These are phyloP conservation scores for Ctenoplectra terminalis DNA, from an alignment of 1,140 invertebrate genomes.

Conservation along the genomic window DNA sequence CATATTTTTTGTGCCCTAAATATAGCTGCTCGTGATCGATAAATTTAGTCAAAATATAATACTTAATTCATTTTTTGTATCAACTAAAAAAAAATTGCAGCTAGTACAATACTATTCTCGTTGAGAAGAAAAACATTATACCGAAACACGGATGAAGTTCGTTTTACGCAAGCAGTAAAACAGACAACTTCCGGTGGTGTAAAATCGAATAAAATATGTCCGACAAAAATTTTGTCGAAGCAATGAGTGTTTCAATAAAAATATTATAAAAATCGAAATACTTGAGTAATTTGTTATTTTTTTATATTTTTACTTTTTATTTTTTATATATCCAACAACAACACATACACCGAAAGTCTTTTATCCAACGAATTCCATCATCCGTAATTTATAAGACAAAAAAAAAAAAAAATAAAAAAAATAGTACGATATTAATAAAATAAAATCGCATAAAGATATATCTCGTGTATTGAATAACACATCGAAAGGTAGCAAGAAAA, in stretches of 20 bases:
- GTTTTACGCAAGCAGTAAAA: background rate
- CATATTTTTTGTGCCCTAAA: background rate
- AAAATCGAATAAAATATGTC: background rate
- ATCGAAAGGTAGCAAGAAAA: background rate
- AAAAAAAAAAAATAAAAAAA: background rate
- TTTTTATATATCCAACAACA: background rate
- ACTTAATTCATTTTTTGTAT: background rate
- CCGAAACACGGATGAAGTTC: background rate
- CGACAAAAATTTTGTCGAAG: background rate
- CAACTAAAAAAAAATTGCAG: background rate
- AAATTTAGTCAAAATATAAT: background rate
- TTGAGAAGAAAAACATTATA: background rate
- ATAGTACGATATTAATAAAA: background rate
- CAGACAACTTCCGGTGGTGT: background rate
- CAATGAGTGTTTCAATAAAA: background rate
- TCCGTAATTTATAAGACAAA: too few species aligned
- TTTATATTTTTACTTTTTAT: background rate
- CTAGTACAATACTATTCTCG: background rate
- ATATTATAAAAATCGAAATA: background rate
- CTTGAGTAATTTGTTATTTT: background rate
- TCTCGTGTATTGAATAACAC: background rate
- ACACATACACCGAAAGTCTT: background rate
- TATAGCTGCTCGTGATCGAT: background rate
- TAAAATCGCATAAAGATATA: background rate
- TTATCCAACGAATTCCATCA: background rate